Base-by-base conservation (phyloP, 2,888 invertebrate species). In the Pseudococcus jackbeardsleyi region DNA sequence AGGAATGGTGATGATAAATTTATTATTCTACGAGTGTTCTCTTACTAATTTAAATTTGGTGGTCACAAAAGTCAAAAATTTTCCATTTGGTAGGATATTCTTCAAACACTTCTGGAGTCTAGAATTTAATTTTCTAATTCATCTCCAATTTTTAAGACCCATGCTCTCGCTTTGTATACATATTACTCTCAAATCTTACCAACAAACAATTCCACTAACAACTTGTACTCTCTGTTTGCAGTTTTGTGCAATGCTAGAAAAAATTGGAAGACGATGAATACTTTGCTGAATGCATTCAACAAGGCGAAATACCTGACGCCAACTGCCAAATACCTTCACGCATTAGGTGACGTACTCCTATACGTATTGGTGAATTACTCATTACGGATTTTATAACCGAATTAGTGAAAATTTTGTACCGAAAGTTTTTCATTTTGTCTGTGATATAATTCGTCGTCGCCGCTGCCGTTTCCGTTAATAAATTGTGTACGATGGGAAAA, bases 211-310 rank as follows among this genome's bases (percentile, higher is more conserved):
- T 50, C 42, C 8, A 15, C 4, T 50, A 4, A 5, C 11, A 12
- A 50, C 3, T 0, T 4, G 4, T 50, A 12, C 26, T 68, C 12
- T 68, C 11, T 68, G 22, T 68, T 22, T 15, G 15, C 85, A 88
- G 88, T 85, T 88, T 84, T n/a, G 72, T 88, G 88, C 88, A 50
- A 88, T 88, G 88, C 48, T 64, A 88, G 54, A 88, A 26, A 85
- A 39, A 50, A 42, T 64, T 68, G 88, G 85, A 85, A 72, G 85
- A 88, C 84, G 88, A 88, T 88, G 88, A 88, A 88, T 85, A 46
- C 84, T 84, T 88, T 88, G 88, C 85, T 88, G 88, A 88, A 88
- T 88, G 88, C 88, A 15, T 88, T 84, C 88, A 88, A 88, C 72
- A 88, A 88, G 85, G 84, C 88, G 68, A 88, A 88, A 84, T 88